Base-by-base conservation (phyloP, 2,113 vertebrate genomes). In the Conger conger region DNA sequence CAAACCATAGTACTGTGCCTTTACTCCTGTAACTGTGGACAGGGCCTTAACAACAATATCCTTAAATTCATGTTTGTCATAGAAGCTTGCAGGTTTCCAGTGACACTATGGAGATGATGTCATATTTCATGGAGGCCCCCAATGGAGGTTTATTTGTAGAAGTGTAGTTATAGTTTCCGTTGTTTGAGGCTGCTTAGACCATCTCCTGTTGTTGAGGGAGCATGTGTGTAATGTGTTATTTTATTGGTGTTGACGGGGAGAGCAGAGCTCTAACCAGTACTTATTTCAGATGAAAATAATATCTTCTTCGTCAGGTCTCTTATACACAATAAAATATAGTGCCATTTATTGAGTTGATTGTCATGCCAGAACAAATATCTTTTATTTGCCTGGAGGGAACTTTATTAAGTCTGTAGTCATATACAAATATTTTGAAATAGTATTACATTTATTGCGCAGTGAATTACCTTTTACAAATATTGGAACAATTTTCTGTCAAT, bases 281-380 rank as follows among this genome's bases (percentile, higher is more conserved):
- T 73, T 40, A 38, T 30, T 16, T 50, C 40, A 60, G 57, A 80
- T 73, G 18, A 81, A 36, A 73, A 17, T 36, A 57, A 85, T 27
- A n/a, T 57, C 54, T 80, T n/a, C 60, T 50, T n/a, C 16, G 9
- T 6, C 30, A 27, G 40, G 13, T 37, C 60, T 37, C 80, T 35
- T 30, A 36, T 50, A 36, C 15, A 57, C 33, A 33, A 17, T 20
- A 18, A 54, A 54, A 35, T 30, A 36, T 81, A 16, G 80, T 18
- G 33, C 33, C 36, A 38, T 78, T 78, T 36, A 37, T 78, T 78
- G 76, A 78, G 76, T 78, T 78, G 18, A 78, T 78, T 37, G 35
- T 20, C 35, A 20, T 30, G 18, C 5, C 68, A 73, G 27, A 33
- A 0, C 9, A 33, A 73, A 33, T 7, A 7, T 73, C 6, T n/a